Conservation (phyloP, 2,797 vertebrate genomes). For the Dicrostonyx torquatus region DNA sequence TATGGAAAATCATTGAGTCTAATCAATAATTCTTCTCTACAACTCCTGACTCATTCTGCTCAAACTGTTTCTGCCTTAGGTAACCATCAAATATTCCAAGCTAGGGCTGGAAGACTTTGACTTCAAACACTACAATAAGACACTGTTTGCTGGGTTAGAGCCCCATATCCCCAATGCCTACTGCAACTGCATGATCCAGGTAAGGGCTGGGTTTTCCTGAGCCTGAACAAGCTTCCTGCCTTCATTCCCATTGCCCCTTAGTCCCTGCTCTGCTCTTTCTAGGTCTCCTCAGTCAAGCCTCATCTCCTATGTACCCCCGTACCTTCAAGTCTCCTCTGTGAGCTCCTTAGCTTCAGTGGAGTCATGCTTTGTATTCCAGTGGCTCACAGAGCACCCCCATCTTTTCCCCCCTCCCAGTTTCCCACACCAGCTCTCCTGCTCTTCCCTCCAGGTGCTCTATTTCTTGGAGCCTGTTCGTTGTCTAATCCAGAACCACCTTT, state of each 20-base stretch:
- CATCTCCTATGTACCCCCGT: background rate
- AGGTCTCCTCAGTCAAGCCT: background rate
- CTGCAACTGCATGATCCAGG: conserved; percentile 99
- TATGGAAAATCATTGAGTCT: background rate
- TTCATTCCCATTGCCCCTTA: accelerated
- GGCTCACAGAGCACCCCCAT: background rate
- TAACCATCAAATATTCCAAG: conserved; percentile 99
- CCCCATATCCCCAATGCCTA: conserved; percentile 99
- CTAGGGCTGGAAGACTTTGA: conserved; percentile 98
- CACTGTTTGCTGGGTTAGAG: conserved; percentile 97
- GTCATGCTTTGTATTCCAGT: background rate
- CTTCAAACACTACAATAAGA: conserved; percentile 99
- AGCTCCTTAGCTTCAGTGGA: background rate
- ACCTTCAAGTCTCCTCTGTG: background rate
- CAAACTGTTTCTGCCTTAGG: conserved; percentile 85
- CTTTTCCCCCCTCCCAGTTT: background rate
- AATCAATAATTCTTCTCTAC: background rate
- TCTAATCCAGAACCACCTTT: conserved; percentile 97
- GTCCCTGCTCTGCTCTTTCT: conserved; percentile 84
- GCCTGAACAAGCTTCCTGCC: background rate
- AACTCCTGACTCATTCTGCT: background rate
- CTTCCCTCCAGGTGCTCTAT: conserved; percentile 91
- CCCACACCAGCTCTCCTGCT: background rate
- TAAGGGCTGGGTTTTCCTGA: conserved; percentile 67
- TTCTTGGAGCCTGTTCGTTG: conserved; percentile 97